phyloP scores from a whole-genome alignment of 1,140 invertebrate species.

The Aphidius ervi region DNA sequence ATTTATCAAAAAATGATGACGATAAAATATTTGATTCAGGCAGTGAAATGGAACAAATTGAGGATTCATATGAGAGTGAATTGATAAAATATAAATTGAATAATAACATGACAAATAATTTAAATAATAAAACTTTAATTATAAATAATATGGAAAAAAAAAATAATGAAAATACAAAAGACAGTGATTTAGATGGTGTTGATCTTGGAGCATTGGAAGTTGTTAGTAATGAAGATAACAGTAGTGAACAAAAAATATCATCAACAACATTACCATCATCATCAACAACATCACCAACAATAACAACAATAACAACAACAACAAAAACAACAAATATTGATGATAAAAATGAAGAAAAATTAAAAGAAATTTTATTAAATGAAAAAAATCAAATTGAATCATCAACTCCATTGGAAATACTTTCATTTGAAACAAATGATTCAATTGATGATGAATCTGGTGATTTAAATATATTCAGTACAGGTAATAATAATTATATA shows the following conservation, averaged over 20 bases:
- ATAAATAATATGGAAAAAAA: slow-evolving; percentile 5
- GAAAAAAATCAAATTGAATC: slow-evolving; percentile 3
- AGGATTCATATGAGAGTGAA: slow-evolving; percentile 25
- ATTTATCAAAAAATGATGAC: slow-evolving; percentile 16
- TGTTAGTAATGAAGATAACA: slow-evolving; percentile 19
- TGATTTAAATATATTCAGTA: slow-evolving; percentile 32
- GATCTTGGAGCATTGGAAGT: slow-evolving; percentile 24
- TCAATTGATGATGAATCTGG: slow-evolving; percentile 20
- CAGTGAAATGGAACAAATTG: slow-evolving; percentile 21
- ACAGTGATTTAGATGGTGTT: slow-evolving; percentile 28
- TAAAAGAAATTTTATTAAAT: background rate
- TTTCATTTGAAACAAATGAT: slow-evolving; percentile 17
- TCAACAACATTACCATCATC: slow-evolving; percentile 15
- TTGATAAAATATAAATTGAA: slow-evolving; percentile 14
- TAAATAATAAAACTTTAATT: background rate
- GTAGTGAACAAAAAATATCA: too few species aligned
- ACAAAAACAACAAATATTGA: background rate
- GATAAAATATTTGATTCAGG: slow-evolving; percentile 17
- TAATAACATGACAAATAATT: slow-evolving; percentile 11
- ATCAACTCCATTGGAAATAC: slow-evolving; percentile 1
- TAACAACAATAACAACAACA: slow-evolving; percentile 19
- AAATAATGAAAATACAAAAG: slow-evolving; percentile 18
- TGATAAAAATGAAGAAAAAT: slow-evolving; percentile 17
- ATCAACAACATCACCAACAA: background rate
- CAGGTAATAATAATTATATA: slow-evolving; percentile 31